Base-by-base conservation (phyloP, 2,113 vertebrate species). In the Notothenia coriiceps region DNA sequence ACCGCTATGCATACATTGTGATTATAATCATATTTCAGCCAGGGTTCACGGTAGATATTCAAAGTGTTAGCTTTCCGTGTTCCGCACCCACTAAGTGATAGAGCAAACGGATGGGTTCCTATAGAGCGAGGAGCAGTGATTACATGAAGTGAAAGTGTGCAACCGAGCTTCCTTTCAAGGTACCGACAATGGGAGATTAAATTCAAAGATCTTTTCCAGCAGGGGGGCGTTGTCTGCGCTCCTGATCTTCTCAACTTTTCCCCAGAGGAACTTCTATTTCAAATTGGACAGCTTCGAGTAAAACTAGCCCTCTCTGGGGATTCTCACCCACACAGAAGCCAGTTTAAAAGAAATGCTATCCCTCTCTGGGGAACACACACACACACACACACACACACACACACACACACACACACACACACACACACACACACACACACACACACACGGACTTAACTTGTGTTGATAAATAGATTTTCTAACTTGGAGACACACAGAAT, bases 201-300 rank as follows among this genome's bases (percentile, higher is more conserved):
- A 88, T 88, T 91, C 80, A 79, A 57, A 85, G 82, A 78, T 86
- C 75, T 57, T 86, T 76, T 40, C 76, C 46, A 65, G 70, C 65
- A 13, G 3, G 46, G 61, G 43, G 74, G 72, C 46, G 86, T 75
- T 61, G 82, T 88, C 86, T 85, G 46, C 14, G 59, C 65, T 66
- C 62, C 64, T 82, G 77, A 83, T 84, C 80, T 71, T 87, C 89
- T 86, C 89, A 69, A 56, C 83, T 75, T 79, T 66, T 68, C 86
- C 88, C 86, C 64, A 0, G 76, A 81, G 89, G 85, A 92, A 78
- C 77, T 92, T 60, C 75, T 77, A 20, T 91, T 92, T 92, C 88
- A 90, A 82, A 86, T 83, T 89, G 79, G 90, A 89, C 80, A 79
- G 77, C 84, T 74, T 50, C 13, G 65, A 80, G 90, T 86, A 90